Evolutionary conservation across 2,113 vertebrate genomes (phyloP), one percentile per base, ranked within the genome.

Genomic region (Protobothrops mucrosquamatus): DNA sequence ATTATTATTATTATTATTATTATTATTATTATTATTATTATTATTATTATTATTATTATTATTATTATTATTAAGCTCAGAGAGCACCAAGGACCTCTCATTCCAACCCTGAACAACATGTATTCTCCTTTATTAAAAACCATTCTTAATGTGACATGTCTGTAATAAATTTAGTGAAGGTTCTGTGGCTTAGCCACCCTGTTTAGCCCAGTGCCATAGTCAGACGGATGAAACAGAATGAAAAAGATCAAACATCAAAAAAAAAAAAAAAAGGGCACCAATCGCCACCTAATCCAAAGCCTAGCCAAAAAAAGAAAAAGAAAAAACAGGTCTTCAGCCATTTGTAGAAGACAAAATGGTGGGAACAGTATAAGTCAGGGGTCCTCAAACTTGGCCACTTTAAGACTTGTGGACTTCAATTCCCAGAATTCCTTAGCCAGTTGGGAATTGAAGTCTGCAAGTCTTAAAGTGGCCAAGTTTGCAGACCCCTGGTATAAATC

Each of bases 111-210:
- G 11, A 14, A 29, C 24, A 11, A 29, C 26, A 59, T 2, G 0
- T 64, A 88, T 81, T 57, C n/a, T 94, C 86, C 92, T 3, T 0
- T 56, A 91, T 85, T 95, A 94, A 89, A 90, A 20, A 93, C 15
- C 9, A 29, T 90, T 54, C 94, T 95, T 61, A 4, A 0, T 6
- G 92, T 94, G 85, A 26, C 93, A 91, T 93, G 34, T 89, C 88
- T 46, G 20, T 34, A 26, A 26, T 43, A 9, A 56, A 74, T n/a
- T 9, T 20, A 48, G 12, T 22, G 11, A 92, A 54, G 15, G 5
- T n/a, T 15, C 34, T 43, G 5, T 55, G 54, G 34, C 43, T 86
- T 51, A 88, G 86, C 6, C 34, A 29, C n/a, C 20, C 51, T 3
- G 4, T 54, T 34, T 23, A 46, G 7, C 14, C 54, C 24, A 59